Evolutionary conservation across 1,140 invertebrate genomes (phyloP).

Genomic region (Tribolium castaneum): DNA sequence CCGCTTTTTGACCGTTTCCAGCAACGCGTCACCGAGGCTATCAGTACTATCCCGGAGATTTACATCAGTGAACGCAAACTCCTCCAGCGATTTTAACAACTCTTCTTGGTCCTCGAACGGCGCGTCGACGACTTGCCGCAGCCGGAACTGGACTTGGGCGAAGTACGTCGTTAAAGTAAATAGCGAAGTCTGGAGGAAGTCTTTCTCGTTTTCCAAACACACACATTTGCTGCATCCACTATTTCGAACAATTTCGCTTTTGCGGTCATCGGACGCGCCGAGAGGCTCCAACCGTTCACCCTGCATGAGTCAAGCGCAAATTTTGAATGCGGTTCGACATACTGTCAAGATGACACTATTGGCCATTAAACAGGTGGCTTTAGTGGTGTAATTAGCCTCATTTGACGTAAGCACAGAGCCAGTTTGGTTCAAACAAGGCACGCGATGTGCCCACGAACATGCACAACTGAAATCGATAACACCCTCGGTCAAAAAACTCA

Average conservation of each 20-base stretch:
- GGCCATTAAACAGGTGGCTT: constrained; percentile 13
- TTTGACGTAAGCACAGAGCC: constrained; percentile 1
- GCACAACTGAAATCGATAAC: background rate
- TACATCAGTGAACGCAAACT: constrained; percentile 97
- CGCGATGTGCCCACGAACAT: constrained; percentile 23
- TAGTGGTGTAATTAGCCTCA: constrained; percentile 24
- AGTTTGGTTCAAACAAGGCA: constrained; percentile 9
- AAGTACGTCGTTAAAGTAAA: constrained; percentile 97
- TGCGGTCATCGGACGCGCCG: constrained; percentile 75
- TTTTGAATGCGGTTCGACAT: background rate
- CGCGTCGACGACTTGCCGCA: constrained; percentile 94
- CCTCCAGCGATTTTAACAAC: constrained; percentile 91
- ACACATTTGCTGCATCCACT: constrained; percentile 42
- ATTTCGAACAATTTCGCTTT: constrained; percentile 56
- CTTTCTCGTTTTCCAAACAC: constrained; percentile 89
- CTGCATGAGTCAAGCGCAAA: background rate
- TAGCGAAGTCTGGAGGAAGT: constrained; percentile 93
- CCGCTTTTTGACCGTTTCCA: constrained; percentile 68
- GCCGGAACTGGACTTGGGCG: constrained; percentile 94
- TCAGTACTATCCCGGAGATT: constrained; percentile 68
- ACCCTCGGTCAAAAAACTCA: background rate
- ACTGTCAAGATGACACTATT: constrained; percentile 16
- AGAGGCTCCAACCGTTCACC: constrained; percentile 81
- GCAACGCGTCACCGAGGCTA: constrained; percentile 44
- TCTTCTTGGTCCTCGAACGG: constrained; percentile 84